phyloP scores from a whole-genome alignment of 2,888 invertebrate species.

The Scrobipalpa atriplicella region DNA sequence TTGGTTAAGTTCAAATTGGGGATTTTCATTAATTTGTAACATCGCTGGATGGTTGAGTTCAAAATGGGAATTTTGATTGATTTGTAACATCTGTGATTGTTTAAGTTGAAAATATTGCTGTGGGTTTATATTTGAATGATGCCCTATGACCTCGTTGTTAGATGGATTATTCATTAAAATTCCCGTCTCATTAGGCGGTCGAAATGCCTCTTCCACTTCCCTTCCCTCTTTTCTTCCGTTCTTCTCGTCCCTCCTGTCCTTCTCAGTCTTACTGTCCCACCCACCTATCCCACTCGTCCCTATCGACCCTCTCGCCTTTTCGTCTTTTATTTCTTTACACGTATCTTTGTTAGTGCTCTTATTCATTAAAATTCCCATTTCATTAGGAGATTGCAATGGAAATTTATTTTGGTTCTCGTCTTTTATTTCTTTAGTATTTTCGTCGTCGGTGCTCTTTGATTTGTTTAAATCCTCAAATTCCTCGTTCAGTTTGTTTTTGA shows the following conservation, averaged over 20 bases:
- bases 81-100: neutral
- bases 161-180: neutral
- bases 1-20: neutral
- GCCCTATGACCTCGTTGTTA: neutral
- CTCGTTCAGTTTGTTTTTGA: neutral
- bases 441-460: neutral
- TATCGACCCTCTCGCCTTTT: too few relatives aligned
- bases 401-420: neutral
- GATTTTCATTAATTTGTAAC: neutral
- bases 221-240: too few relatives aligned
- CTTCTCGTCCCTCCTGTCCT: too few relatives aligned
- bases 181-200: neutral
- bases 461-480: neutral
- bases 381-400: neutral
- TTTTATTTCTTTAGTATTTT: neutral
- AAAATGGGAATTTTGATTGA: neutral
- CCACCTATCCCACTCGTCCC: too few relatives aligned
- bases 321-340: too few relatives aligned
- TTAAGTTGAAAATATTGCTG: neutral
- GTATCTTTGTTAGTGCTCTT: too few relatives aligned
- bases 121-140: neutral
- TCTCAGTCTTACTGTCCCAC: too few relatives aligned
- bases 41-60: neutral
- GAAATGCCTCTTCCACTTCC: too few relatives aligned
- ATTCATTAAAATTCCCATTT: too few relatives aligned